Base-by-base conservation (phyloP, 2,113 vertebrate species). In the Oryzias celebensis region DNA sequence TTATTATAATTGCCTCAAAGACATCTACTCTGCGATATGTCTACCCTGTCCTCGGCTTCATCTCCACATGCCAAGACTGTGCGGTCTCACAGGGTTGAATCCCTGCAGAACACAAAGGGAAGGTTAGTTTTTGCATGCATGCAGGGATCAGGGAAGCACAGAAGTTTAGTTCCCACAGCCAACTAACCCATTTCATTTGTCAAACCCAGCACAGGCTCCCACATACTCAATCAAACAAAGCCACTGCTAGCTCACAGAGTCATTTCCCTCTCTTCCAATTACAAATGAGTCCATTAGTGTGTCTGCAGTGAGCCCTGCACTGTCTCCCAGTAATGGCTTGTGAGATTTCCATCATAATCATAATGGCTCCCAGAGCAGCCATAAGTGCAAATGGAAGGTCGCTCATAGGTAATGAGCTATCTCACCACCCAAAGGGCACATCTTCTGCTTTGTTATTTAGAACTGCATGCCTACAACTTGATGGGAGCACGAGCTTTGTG, bases 221-320 rank as follows among this genome's bases (percentile, higher is more conserved):
- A 92, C 90, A 92, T 94, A 91, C 93, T 93, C 94, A 93, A 94
- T 94, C 93, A 93, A 93, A 91, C 92, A 93, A 80, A 92, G 94
- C 93, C 92, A 87, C 92, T 89, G 94, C 92, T 91, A 93, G 91
- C 94, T 92, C 93, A 93, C 93, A 68, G 67, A 87, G 88, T 95
- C 93, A 94, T 95, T 95, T 96, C 94, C 94, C 94, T 96, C 94
- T 96, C 93, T 94, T 93, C 95, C 95, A 97, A 96, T 97, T 98
- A 98, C 96, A 98, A 98, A 98, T 96, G 94, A 97, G 95, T 95
- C 96, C 95, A 98, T 98, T 97, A 98, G 95, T 93, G 94, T 93
- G 92, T 96, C 95, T 96, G 94, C 95, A 93, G 93, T 90, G 93
- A 93, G 94, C 94, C 95, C 96, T 94, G 93, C 88, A 93, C 91